Evolutionary conservation across 30 jellyfish, hydroid and myxozoan species (phyloP).

Genomic region (Hydractinia echinata): DNA sequence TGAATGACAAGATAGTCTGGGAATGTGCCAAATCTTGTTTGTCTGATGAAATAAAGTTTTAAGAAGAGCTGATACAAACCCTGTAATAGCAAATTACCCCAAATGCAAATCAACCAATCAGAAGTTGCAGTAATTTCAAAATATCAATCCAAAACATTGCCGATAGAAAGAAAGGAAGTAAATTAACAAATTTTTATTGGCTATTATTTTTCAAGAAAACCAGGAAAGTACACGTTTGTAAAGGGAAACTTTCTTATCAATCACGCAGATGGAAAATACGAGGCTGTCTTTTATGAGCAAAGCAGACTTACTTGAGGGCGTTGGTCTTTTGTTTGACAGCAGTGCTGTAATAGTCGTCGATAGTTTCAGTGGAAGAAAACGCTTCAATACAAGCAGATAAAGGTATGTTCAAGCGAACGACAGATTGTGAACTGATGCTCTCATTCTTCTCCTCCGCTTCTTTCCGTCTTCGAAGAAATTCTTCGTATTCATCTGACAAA

Average conservation of each 20-base stretch:
- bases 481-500: slow-evolving; percentile 56
- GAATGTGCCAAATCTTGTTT: slow-evolving; percentile 78
- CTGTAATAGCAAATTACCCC: no score
- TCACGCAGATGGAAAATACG: no score
- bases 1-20: slow-evolving; percentile 88
- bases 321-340: slow-evolving; percentile 54
- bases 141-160: no score
- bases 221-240: no score
- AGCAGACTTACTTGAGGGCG: slow-evolving; percentile 51
- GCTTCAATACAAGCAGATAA: slow-evolving; percentile 58
- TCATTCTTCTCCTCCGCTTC: slow-evolving; percentile 66
- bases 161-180: no score
- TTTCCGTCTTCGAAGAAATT: slow-evolving; percentile 45
- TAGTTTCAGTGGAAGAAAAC: slow-evolving; percentile 42
- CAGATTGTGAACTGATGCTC: slow-evolving; percentile 9
- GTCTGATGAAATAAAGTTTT: background rate
- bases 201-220: no score
- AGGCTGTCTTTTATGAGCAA: background rate
- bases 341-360: slow-evolving; percentile 60
- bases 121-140: no score
- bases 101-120: no score
- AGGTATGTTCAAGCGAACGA: slow-evolving; percentile 72
- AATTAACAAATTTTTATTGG: no score
- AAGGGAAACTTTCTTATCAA: no score
- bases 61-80: no score